Evolutionary conservation across 2,113 vertebrate genomes (phyloP).

Genomic region (Baryphthengus martii): DNA sequence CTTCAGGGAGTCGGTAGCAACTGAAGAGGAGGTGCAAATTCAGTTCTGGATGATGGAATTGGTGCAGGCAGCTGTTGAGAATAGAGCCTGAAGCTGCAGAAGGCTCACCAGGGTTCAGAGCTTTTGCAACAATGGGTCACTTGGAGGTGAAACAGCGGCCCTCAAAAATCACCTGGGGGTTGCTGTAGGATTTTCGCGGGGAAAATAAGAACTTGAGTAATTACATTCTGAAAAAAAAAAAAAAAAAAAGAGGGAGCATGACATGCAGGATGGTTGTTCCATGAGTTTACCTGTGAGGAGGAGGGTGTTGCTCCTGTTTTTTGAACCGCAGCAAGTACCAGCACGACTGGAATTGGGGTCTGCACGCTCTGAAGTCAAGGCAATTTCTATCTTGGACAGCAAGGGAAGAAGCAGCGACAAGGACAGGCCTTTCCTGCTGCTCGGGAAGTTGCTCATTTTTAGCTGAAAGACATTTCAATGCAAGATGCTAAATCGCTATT

Average conservation of each 20-base stretch:
- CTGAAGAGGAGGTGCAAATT: not conserved
- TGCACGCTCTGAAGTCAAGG: not conserved
- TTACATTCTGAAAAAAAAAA: not conserved
- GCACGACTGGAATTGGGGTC: not conserved
- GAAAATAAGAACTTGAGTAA: not conserved
- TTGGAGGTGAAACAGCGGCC: not conserved
- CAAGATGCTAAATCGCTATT: not conserved
- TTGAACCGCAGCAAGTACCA: accelerated
- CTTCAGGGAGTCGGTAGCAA: not conserved
- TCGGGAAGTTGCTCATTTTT: not conserved
- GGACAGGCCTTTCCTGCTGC: not conserved
- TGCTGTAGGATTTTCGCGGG: not conserved
- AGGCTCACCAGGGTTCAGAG: not conserved
- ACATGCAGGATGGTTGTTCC: not conserved
- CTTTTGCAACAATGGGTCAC: not conserved
- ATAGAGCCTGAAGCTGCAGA: not conserved
- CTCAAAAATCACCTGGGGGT: not conserved
- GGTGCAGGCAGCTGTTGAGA: not conserved
- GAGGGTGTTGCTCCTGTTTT: not conserved
- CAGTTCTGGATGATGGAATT: not conserved
- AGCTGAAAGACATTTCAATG: not conserved
- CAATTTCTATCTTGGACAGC: not conserved
- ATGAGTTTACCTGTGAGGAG: not conserved
- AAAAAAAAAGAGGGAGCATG: not conserved
- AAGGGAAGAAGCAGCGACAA: not conserved